Evolutionary conservation across 2,797 vertebrate species (phyloP), one percentile per base, ranked within the genome.

Genomic region (Aulostomus chinensis): DNA sequence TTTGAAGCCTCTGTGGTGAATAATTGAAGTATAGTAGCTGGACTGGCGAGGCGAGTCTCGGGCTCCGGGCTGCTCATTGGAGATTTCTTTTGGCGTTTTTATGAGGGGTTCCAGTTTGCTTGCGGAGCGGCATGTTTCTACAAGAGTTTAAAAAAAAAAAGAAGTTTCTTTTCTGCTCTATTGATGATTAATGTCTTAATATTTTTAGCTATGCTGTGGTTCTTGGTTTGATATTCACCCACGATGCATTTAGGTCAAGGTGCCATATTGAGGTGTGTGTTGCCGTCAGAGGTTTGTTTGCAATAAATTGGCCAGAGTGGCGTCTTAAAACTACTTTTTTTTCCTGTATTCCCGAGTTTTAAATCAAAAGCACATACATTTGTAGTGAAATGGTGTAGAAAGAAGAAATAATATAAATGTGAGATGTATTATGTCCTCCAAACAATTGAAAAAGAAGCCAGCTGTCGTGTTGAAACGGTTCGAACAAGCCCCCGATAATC

Each of bases 81-180:
- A 88, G 78, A 81, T 85, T 80, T 88, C 62, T 21, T 65, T 47
- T 50, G 15, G 3, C 55, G 40, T 76, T 81, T 33, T 75, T 43
- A 69, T 59, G 51, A 63, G 81, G 73, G 58, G 65, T n/a, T n/a
- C n/a, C n/a, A n/a, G n/a, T n/a, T n/a, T n/a, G n/a, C 91, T 85
- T 82, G 86, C 91, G 82, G 79, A 86, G 89, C 81, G 80, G 74
- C 81, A 95, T 93, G 93, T 91, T 89, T 76, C 82, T 68, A 57
- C 21, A 7, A 68, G 56, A 7, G n/a, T n/a, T n/a, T n/a, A 13
- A 63, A 78, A 85, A 61, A 64, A 68, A 73, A 40, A 10, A 20
- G 1, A n/a, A 7, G 20, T 36, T 78, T 70, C 11, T 63, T 68
- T 80, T 78, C 65, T 75, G 65, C 75, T 82, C 68, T 73, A 60